Evolutionary conservation across 2,113 vertebrate species (phyloP), one percentile per base, ranked within the genome.

Genomic region (Collichthys lucidus): DNA sequence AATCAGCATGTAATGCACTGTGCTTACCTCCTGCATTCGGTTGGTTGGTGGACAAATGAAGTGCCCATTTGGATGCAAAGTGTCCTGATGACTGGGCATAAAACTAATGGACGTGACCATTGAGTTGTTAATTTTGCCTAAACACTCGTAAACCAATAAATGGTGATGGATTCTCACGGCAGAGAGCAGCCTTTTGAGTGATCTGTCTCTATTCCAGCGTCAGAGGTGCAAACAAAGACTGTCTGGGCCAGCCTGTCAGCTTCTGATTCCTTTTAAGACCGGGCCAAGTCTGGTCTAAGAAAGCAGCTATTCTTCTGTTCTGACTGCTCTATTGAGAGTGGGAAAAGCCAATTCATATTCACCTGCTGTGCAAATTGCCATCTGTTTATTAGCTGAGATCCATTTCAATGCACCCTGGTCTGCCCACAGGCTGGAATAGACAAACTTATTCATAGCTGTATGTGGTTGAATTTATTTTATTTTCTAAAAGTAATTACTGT

Each of bases 81-180:
- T 70, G 52, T 12, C 62, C 63, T 65, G 62, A 82, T 80, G 61
- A 80, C 50, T 22, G 59, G 53, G 19, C 31, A 22, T 87, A 76
- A 78, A 89, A 82, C 57, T 63, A 74, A 89, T 78, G 56, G 29
- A 49, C 61, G 76, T 69, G 14, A 63, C 53, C 70, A 78, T 63
- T 87, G 65, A 74, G 57, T 81, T 79, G 74, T 84, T 84, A 74
- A 82, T 85, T 83, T 72, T 24, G 57, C 42, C 26, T 72, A 55
- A 84, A 68, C 52, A 66, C 69, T 87, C 6, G 62, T 73, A 89
- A 87, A 82, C 80, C 71, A 86, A 83, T 90, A 83, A 83, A 86
- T 31, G 72, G 70, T 82, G 69, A 89, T 84, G 83, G 73, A 86
- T 86, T 80, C 56, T 75, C 64, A 47, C 7, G 24, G 35, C 59